These are phyloP conservation scores for Chitala chitala DNA, from an alignment of 2,113 vertebrate species.

Conservation along the genomic window DNA sequence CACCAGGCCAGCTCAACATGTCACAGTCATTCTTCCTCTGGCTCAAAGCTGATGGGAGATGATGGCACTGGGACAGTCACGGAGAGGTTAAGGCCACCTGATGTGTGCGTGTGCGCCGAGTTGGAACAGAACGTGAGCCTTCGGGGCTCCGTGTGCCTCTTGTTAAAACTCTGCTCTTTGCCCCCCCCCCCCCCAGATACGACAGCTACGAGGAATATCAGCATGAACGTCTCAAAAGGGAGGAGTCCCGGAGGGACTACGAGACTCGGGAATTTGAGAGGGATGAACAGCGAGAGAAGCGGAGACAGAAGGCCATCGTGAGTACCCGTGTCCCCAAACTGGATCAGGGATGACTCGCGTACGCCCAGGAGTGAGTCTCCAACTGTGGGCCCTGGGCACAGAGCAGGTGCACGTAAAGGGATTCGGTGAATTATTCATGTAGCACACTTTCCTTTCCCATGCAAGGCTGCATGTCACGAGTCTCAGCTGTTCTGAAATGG, in stretches of 20 bases:
- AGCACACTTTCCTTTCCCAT: conserved; percentile 56
- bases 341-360: not conserved
- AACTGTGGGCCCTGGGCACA: conserved; percentile 28
- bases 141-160: not conserved
- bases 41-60: not conserved
- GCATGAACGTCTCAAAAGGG: conserved; percentile 89
- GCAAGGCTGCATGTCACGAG: conserved; percentile 56
- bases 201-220: conserved; percentile 97
- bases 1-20: too few relatives aligned
- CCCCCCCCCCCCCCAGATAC: conserved; percentile 64
- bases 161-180: not conserved
- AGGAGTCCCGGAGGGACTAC: conserved; percentile 84
- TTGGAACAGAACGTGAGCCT: not conserved
- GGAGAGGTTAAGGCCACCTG: not conserved
- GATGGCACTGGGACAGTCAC: not conserved
- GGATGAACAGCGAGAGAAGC: conserved; percentile 87
- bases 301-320: conserved; percentile 93
- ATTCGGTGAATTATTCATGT: conserved; percentile 59
- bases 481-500: conserved; percentile 30
- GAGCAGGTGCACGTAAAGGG: conserved; percentile 50
- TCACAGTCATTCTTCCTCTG: too few relatives aligned
- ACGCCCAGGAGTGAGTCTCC: not conserved
- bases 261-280: conserved; percentile 93
- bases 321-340: conserved; percentile 49
- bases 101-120: not conserved